These are phyloP conservation scores for Oscheius sp. DNA, from an alignment of 2,888 invertebrate genomes.

Conservation along the genomic window DNA sequence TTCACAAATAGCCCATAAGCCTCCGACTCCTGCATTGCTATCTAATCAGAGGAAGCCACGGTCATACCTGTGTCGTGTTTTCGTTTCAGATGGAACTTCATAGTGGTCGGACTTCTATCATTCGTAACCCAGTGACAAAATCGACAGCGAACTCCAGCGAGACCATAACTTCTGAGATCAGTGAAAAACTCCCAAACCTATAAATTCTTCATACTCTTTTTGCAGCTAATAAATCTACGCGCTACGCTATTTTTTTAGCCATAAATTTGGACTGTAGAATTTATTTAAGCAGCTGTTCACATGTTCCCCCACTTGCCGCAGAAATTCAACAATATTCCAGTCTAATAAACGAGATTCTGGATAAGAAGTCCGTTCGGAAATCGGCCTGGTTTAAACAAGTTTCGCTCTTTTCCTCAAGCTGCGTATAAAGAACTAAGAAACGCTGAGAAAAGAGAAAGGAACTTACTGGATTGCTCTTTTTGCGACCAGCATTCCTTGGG, in stretches of 20 bases:
- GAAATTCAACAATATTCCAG: slow-evolving; percentile 22
- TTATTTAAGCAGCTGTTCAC: background rate
- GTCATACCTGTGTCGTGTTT: slow-evolving; percentile 55
- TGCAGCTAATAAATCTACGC: background rate
- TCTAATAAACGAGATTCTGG: slow-evolving; percentile 25
- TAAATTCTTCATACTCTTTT: background rate
- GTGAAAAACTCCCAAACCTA: slow-evolving; percentile 64
- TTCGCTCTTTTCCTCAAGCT: background rate
- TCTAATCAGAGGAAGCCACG: background rate
- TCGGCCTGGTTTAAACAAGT: slow-evolving; percentile 28
- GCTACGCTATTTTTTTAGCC: background rate
- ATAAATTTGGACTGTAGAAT: background rate
- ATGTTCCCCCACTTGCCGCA: background rate
- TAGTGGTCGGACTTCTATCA: slow-evolving; percentile 60
- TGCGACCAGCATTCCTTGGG: slow-evolving; percentile 57
- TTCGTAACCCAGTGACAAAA: slow-evolving; percentile 62
- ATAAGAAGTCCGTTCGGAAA: slow-evolving; percentile 22
- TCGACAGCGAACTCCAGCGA: slow-evolving; percentile 56
- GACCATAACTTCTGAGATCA: slow-evolving; percentile 54
- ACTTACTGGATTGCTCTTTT: slow-evolving; percentile 58
- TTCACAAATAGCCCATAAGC: slow-evolving; percentile 59
- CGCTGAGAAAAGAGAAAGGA: background rate
- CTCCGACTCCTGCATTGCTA: slow-evolving; percentile 46
- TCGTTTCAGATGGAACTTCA: slow-evolving; percentile 60
- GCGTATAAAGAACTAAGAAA: background rate